phyloP scores from a whole-genome alignment of 2,797 vertebrate genomes.

The Hozukius guyotensis region DNA sequence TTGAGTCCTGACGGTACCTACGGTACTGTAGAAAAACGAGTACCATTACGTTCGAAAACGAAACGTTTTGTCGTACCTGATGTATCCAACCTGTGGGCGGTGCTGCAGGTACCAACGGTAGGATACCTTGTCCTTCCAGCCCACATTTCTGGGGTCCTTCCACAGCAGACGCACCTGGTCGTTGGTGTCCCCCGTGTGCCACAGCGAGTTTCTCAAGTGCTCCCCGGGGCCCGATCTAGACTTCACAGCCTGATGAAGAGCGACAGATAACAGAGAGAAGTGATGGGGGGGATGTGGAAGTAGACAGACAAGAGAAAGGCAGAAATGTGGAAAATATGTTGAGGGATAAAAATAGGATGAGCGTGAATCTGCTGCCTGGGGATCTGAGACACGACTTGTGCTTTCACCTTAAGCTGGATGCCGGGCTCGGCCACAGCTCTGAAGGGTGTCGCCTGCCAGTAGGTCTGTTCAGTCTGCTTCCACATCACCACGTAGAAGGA shows the following conservation, averaged over 20 bases:
- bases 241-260: constrained; percentile 90
- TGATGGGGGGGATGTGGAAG: neutral
- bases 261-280: constrained; percentile 2
- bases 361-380: neutral
- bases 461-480: constrained; percentile 99
- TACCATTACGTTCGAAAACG: rapidly evolving
- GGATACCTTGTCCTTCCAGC: constrained; percentile 99
- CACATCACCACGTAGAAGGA: constrained; percentile 99
- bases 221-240: constrained; percentile 95
- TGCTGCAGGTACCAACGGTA: constrained; percentile 99
- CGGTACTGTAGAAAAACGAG: no score
- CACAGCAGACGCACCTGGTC: constrained; percentile 97
- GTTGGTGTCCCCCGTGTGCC: constrained; percentile 97
- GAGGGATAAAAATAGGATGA: neutral
- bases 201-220: constrained; percentile 96
- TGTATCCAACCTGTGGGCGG: constrained; percentile 97
- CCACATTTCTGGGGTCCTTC: constrained; percentile 97
- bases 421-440: constrained; percentile 97
- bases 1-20: no score
- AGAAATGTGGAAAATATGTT: constrained; percentile 10
- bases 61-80: constrained; percentile 84
- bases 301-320: neutral
- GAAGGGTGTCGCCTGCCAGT: constrained; percentile 98
- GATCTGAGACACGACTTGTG: neutral
- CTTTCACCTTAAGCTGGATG: constrained; percentile 95